Evolutionary conservation across 2,797 vertebrate genomes (phyloP).

Genomic region (Fundulus diaphanus): DNA sequence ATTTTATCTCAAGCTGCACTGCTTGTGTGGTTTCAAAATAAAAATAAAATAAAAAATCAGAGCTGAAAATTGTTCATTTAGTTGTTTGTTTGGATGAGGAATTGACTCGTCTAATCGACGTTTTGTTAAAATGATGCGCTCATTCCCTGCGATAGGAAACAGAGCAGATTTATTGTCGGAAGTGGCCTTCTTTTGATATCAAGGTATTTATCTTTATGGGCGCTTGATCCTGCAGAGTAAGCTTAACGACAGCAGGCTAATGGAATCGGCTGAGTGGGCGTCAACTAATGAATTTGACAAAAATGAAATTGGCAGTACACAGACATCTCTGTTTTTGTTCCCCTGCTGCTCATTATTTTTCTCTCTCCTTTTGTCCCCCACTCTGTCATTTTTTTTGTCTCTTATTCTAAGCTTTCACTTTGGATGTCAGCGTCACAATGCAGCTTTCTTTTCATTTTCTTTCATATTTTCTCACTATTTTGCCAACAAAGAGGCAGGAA

Average conservation of each 20-base stretch:
- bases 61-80: constrained; percentile 18
- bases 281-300: constrained; percentile 50
- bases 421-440: constrained; percentile 37
- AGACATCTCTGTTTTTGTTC: constrained; percentile 10
- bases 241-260: constrained; percentile 64
- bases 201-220: constrained; percentile 45
- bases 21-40: constrained; percentile 7
- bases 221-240: constrained; percentile 46
- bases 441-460: constrained; percentile 53
- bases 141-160: constrained; percentile 7
- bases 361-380: constrained; percentile 5
- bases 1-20: constrained; percentile 6
- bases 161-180: constrained; percentile 22
- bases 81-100: constrained; percentile 23
- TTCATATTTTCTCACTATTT: constrained; percentile 10
- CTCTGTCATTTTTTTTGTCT: constrained; percentile 17
- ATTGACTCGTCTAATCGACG: constrained; percentile 18
- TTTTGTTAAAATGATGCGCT: constrained; percentile 21
- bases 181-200: constrained; percentile 34
- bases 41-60: constrained; percentile 35
- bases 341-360: constrained; percentile 18
- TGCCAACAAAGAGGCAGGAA: neutral
- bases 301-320: constrained; percentile 45
- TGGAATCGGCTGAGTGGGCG: constrained; percentile 39
- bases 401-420: constrained; percentile 30